Base-by-base conservation (phyloP, 1,140 invertebrate genomes). In the Choristoneura fumiferana region DNA sequence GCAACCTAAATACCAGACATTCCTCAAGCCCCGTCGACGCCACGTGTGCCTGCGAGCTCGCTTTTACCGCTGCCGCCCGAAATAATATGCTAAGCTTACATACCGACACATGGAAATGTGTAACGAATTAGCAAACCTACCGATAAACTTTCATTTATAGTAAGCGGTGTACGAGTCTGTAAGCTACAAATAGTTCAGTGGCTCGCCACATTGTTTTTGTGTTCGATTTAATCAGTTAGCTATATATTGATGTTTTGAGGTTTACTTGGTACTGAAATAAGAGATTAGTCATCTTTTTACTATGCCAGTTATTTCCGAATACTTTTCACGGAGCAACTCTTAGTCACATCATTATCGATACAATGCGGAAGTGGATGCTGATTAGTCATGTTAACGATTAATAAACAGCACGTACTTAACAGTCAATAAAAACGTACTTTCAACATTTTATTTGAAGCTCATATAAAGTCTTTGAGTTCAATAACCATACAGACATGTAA, bases 1-100 rank as follows among this genome's bases (percentile, higher is more conserved):
- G 79, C 78, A 88, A 88, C 85, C 85, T 82, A 88, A 86, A 88
- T 88, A 86, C 85, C 81, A 49, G 60, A 69, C 83, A 88, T 88
- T 85, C 81, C 73, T 84, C 74, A 60, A 76, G 76, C 70, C 72
- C 75, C 73, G 75, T 66, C 69, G 71, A 63, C 67, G 78, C 79
- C 85, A 83, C 85, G 82, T 85, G 81, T 78, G 76, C 67, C 54
- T 58, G 67, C 67, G 66, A 29, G 43, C 61, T 65, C 67, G 76
- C 75, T 80, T 75, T 81, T 81, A 74, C 73, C 59, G 76, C 65
- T 75, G 70, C 71, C 63, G 76, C 78, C 78, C 69, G 75, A 81
- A 81, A 81, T 75, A 75, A 72, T 76, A 62, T 76, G 67, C 73
- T 72, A 70, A 76, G 65, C 73, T 75, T 69, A 71, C 70, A 76